Conservation (phyloP, 2,888 invertebrate genomes). For the Acleris literana region DNA sequence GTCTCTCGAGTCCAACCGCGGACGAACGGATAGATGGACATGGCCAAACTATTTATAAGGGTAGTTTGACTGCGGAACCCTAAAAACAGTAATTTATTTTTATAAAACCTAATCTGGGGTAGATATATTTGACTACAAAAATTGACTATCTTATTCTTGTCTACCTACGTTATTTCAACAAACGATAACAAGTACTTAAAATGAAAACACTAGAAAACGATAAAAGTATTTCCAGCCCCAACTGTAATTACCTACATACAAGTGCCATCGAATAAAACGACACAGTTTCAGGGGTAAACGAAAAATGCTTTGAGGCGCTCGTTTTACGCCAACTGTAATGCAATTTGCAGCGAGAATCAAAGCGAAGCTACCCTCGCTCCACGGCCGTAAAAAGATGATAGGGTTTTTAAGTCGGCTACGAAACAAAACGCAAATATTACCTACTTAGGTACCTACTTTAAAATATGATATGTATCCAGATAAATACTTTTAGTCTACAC, state of each 20-base stretch:
- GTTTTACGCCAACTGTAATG: constrained; percentile 68
- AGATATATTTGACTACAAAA: too few species aligned
- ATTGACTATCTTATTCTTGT: too few species aligned
- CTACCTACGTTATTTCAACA: neutral
- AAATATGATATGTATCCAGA: neutral
- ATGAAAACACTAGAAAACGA: constrained; percentile 41
- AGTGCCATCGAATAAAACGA: constrained; percentile 64
- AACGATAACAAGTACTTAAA: neutral
- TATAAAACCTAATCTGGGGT: too few species aligned
- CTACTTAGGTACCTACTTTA: neutral
- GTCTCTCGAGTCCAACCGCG: too few species aligned
- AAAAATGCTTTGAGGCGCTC: constrained; percentile 62
- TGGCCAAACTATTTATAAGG: too few species aligned
- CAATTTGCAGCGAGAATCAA: constrained; percentile 69
- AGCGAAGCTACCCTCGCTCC: constrained; percentile 45
- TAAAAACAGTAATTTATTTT: too few species aligned
- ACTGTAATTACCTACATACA: constrained; percentile 65
- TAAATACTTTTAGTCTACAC: too few species aligned
- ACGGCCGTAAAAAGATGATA: constrained; percentile 35
- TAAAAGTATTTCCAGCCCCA: constrained; percentile 40
- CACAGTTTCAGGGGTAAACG: constrained; percentile 56
- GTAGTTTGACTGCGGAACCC: too few species aligned
- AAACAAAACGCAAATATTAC: too few species aligned
- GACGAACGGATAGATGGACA: too few species aligned
- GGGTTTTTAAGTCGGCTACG: constrained; percentile 19